Evolutionary conservation across 1,140 invertebrate species (phyloP), one percentile per base, ranked within the genome.

Genomic region (Sinonovacula constricta): DNA sequence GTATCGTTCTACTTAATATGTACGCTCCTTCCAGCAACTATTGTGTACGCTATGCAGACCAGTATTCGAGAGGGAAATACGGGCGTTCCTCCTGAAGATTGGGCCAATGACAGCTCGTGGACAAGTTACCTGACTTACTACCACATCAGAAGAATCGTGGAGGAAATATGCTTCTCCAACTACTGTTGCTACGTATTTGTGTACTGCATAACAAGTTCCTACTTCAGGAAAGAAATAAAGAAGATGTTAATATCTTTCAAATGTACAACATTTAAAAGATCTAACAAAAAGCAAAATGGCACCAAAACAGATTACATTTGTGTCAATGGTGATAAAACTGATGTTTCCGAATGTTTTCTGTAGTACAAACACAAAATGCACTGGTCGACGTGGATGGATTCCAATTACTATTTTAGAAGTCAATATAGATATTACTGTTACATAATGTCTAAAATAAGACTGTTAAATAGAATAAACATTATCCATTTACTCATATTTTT

Each of bases 101-200:
- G 84, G 53, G 45, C 69, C 10, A 60, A 39, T 15, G 85, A 86
- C 53, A 63, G 74, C 22, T 74, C 63, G 3, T 89, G 88, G 88
- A 51, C 81, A 22, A 65, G 49, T 4, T 79, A 83, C 51, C 81
- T 89, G 63, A 82, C 77, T 3, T 89, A 87, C 74, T 51, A 85
- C n/a, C 81, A 79, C 53, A 81, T 75, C 12, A 63, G 83, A 45
- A 83, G 81, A 63, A 75, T 90, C n/a, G 69, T 89, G 12, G 83
- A 89, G 45, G 82, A 82, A 54, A 74, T 90, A 14, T 83, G 87
- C 60, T 63, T 89, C 22, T 87, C 89, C 1, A 88, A 89, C 72
- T 89, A 83, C 74, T 83, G 85, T n/a, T 86, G 81, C 66, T 89
- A 90, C 72, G 82, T 89, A 51, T 80, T 87, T 72, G 85, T 90